Evolutionary conservation across 2,113 vertebrate genomes (phyloP).

Genomic region (Pithys albifrons): DNA sequence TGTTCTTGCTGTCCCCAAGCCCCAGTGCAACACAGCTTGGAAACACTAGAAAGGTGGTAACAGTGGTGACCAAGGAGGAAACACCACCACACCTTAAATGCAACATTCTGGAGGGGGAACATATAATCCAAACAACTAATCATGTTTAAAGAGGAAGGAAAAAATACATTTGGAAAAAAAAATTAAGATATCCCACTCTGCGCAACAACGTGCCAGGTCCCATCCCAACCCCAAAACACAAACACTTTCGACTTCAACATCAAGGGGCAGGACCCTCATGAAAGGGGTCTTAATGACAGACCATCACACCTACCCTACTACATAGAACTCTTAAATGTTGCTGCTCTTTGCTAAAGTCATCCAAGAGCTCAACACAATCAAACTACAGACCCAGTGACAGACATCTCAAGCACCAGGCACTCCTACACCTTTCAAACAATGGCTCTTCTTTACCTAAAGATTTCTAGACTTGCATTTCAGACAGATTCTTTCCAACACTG

Average conservation of each 20-base stretch:
- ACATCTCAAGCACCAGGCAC: background rate
- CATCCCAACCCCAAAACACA: background rate
- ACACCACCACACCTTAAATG: background rate
- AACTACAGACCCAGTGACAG: background rate
- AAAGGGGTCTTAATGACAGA: background rate
- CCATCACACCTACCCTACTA: background rate
- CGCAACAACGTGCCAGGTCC: background rate
- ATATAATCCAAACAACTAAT: background rate
- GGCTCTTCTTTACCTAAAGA: background rate
- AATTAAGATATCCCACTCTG: background rate
- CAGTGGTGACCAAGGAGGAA: background rate
- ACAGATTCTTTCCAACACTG: background rate
- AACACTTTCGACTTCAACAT: background rate
- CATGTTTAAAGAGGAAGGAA: background rate
- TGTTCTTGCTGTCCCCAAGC: background rate
- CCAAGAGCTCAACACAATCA: background rate
- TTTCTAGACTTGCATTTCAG: background rate
- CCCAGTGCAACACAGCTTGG: background rate
- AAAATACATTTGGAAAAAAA: background rate
- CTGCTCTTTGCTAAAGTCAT: background rate
- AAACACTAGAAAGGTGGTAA: background rate
- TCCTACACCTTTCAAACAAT: rapidly evolving
- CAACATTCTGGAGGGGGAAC: background rate
- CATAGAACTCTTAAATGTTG: background rate
- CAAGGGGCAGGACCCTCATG: background rate